phyloP scores from a whole-genome alignment of 2,888 invertebrate genomes.

The Oligia latruncula region DNA sequence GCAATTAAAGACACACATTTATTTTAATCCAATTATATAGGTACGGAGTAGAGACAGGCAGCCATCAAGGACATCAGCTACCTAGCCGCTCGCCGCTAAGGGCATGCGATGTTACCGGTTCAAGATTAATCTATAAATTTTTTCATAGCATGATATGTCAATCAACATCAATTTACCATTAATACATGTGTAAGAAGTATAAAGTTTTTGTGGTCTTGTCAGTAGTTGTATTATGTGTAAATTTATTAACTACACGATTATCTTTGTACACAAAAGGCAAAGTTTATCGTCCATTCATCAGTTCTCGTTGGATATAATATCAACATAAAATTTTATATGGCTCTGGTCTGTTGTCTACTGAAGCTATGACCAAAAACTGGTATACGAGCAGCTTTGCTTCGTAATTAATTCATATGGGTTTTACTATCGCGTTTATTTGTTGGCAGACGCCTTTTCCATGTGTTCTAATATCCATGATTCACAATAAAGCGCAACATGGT shows the following conservation, averaged over 20 bases:
- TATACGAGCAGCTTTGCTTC: slow-evolving; percentile 32
- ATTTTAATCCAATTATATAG: slow-evolving; percentile 65
- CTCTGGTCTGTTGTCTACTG: slow-evolving; percentile 23
- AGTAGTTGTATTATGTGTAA: slow-evolving; percentile 67
- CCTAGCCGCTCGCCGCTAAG: slow-evolving; percentile 48
- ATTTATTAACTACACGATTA: slow-evolving; percentile 66
- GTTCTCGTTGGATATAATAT: slow-evolving; percentile 58
- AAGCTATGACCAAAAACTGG: slow-evolving; percentile 32
- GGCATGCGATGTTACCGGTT: slow-evolving; percentile 60
- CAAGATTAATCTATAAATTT: slow-evolving; percentile 65
- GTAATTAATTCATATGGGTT: slow-evolving; percentile 55
- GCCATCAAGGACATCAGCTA: slow-evolving; percentile 56
- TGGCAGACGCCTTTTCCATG: slow-evolving; percentile 67
- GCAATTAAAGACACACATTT: slow-evolving; percentile 64
- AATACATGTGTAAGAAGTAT: slow-evolving; percentile 56
- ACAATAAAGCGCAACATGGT: slow-evolving; percentile 86
- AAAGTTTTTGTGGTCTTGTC: slow-evolving; percentile 57
- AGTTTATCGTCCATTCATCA: slow-evolving; percentile 64
- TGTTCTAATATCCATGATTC: slow-evolving; percentile 62
- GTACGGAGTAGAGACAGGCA: slow-evolving; percentile 29
- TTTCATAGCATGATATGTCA: slow-evolving; percentile 67
- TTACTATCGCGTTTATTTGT: slow-evolving; percentile 58
- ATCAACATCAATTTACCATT: slow-evolving; percentile 67
- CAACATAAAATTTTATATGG: slow-evolving; percentile 56
- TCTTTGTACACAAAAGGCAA: slow-evolving; percentile 61